phyloP scores from a whole-genome alignment of 2,113 vertebrate species.

The Proterorhinus semilunaris region DNA sequence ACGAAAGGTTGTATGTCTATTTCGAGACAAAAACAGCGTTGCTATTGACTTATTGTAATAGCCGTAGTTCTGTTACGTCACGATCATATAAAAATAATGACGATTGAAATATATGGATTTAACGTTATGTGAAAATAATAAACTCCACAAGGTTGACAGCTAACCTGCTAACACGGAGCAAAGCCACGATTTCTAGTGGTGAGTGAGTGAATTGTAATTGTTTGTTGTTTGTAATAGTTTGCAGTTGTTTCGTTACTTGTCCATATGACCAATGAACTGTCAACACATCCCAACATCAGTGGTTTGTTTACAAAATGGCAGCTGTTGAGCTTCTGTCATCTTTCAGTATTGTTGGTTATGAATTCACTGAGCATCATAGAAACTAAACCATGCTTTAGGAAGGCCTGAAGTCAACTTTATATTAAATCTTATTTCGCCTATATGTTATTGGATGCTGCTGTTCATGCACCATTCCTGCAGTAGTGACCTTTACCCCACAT shows the following conservation, averaged over 20 bases:
- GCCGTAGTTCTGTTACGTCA: neutral
- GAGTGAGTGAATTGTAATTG: too few relatives aligned
- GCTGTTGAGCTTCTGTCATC: too few relatives aligned
- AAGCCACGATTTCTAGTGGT: neutral
- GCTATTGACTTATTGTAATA: neutral
- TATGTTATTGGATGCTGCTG: neutral
- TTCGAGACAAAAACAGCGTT: neutral
- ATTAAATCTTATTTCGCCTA: too few relatives aligned
- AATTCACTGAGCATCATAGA: too few relatives aligned
- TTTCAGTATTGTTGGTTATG: too few relatives aligned
- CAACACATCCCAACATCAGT: too few relatives aligned
- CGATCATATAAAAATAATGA: neutral
- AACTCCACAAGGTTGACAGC: neutral
- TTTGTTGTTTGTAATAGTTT: too few relatives aligned
- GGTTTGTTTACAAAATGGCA: too few relatives aligned
- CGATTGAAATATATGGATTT: neutral
- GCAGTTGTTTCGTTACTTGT: too few relatives aligned
- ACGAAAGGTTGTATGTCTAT: neutral
- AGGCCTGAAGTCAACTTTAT: too few relatives aligned
- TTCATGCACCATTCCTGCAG: conserved; percentile 20
- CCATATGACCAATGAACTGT: too few relatives aligned
- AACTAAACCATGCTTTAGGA: too few relatives aligned
- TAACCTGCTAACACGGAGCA: neutral
- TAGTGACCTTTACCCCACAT: conserved; percentile 67
- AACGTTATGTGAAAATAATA: neutral